Percentiles rank a stretch among this genome's conserved stretches.
Evolutionary conservation across 2,113 vertebrate species (phyloP).

Genomic region (Tichodroma muraria): DNA sequence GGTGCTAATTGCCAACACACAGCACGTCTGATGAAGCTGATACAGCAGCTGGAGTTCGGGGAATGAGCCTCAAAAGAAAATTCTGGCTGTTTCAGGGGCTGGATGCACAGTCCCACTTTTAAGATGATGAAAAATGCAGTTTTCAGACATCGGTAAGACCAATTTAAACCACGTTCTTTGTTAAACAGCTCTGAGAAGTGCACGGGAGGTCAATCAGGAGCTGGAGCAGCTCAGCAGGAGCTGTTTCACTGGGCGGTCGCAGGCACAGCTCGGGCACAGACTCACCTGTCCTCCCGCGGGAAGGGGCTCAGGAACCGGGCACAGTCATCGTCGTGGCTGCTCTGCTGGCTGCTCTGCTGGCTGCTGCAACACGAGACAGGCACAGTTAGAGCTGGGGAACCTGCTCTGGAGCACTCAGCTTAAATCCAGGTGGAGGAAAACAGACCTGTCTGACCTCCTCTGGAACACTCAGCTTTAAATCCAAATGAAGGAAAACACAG

Average conservation of each 20-base stretch:
- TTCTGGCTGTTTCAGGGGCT: background rate
- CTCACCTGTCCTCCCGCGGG: constrained; percentile 77
- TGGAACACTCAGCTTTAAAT: background rate
- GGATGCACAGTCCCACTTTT: background rate
- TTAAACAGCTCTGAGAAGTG: background rate
- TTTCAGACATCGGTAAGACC: accelerated
- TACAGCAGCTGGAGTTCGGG: background rate
- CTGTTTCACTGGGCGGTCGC: accelerated
- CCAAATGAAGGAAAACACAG: too few species aligned
- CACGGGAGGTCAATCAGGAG: accelerated
- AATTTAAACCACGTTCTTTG: background rate
- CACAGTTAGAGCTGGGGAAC: background rate
- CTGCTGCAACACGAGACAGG: constrained; percentile 65
- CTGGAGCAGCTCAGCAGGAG: background rate
- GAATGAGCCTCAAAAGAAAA: background rate
- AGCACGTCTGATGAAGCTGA: background rate
- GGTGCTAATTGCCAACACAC: background rate
- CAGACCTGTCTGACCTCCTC: background rate
- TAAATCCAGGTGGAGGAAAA: background rate
- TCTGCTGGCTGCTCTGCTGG: constrained; percentile 88
- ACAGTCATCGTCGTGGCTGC: constrained; percentile 87
- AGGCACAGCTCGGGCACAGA: background rate
- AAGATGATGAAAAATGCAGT: background rate
- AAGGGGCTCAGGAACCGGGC: constrained; percentile 85
- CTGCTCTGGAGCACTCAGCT: background rate